Evolutionary conservation across 2,797 vertebrate genomes (phyloP).

Genomic region (Hemibagrus guttatus): DNA sequence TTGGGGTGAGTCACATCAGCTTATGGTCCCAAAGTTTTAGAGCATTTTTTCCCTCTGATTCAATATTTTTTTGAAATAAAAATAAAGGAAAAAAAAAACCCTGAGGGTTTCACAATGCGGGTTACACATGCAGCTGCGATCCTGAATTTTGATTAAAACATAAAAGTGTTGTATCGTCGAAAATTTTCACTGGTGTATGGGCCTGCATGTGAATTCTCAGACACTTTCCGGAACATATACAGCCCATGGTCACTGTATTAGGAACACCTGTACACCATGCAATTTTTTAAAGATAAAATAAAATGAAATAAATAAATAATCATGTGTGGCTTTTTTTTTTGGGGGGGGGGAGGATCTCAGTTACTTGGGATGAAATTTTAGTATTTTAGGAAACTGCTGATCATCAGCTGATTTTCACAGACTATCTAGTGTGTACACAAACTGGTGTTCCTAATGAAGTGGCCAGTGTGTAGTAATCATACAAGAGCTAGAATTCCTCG

Average conservation of each 20-base stretch:
- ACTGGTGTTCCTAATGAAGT: not conserved
- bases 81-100: not conserved
- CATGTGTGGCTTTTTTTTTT: too few species aligned
- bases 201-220: not conserved
- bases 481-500: not conserved
- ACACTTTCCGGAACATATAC: not conserved
- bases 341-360: too few species aligned
- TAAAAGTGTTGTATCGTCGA: not conserved
- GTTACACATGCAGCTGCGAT: not conserved
- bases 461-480: not conserved
- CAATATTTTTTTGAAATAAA: constrained; percentile 2
- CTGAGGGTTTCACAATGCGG: not conserved
- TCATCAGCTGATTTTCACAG: not conserved
- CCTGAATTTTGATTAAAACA: constrained; percentile 5
- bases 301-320: too few species aligned
- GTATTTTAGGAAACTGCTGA: not conserved
- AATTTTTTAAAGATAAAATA: not conserved
- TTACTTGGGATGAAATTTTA: not conserved
- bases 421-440: not conserved
- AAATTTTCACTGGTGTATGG: not conserved
- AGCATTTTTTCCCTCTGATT: not conserved
- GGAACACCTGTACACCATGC: not conserved
- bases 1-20: not conserved
- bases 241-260: not conserved
- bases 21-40: not conserved